Percentiles rank a stretch among this genome's conserved stretches.
Evolutionary conservation across 2,888 invertebrate species (phyloP).

Genomic region (Eilema sororculum): DNA sequence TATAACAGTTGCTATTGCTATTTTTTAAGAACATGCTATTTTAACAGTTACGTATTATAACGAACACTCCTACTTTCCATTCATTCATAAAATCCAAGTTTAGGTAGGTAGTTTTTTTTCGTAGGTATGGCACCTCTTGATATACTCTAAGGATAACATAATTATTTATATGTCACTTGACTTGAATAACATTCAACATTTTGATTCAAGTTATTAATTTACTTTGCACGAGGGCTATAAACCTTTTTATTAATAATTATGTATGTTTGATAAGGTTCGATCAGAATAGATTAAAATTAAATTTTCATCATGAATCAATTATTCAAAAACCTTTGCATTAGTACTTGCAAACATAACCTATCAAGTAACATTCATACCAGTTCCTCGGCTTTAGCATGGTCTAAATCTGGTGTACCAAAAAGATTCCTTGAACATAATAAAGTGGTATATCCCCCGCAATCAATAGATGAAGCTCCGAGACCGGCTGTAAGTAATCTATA

Average conservation of each 20-base stretch:
- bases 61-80: no score
- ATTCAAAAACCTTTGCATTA: conserved; percentile 37
- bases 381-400: conserved; percentile 68
- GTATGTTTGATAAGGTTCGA: background rate
- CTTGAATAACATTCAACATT: no score
- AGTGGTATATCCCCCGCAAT: conserved; percentile 93
- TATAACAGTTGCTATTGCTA: no score
- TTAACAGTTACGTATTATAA: no score
- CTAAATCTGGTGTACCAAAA: conserved; percentile 74
- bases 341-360: conserved; percentile 43
- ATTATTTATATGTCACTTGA: no score
- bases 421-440: conserved; percentile 91
- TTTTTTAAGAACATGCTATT: no score
- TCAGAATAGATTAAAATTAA: background rate
- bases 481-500: conserved; percentile 94
- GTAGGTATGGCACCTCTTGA: no score
- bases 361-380: conserved; percentile 65
- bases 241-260: background rate
- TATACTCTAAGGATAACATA: no score
- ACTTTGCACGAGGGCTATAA: no score
- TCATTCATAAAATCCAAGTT: no score
- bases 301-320: conserved; percentile 44
- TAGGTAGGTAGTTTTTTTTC: no score
- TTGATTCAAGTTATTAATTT: no score
- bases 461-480: conserved; percentile 90